Conservation (phyloP, 2,113 vertebrate genomes). For the Myocastor coypus region DNA sequence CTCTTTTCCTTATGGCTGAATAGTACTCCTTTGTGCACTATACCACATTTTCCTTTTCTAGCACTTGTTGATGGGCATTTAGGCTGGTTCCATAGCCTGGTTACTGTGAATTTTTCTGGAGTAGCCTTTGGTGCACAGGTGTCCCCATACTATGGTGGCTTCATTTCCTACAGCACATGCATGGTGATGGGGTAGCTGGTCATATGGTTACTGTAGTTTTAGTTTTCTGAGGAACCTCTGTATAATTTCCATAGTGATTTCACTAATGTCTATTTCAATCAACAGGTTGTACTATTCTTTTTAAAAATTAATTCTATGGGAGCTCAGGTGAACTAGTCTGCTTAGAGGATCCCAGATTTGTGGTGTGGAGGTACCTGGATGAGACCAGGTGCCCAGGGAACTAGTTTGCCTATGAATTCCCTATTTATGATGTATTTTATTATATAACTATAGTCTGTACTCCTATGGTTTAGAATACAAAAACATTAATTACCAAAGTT, state of each 20-base stretch:
- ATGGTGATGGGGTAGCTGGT: not conserved
- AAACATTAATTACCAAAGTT: too few species aligned
- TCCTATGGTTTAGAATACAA: too few species aligned
- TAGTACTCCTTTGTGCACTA: too few species aligned
- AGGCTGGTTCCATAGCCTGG: not conserved
- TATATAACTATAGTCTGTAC: too few species aligned
- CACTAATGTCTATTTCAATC: not conserved
- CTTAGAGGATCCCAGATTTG: too few species aligned
- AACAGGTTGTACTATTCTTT: not conserved
- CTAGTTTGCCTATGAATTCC: too few species aligned
- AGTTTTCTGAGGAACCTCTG: not conserved
- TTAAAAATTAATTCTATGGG: too few species aligned
- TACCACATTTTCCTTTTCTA: not conserved
- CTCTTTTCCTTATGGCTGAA: too few species aligned
- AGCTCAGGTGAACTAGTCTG: too few species aligned
- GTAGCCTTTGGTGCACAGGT: not conserved
- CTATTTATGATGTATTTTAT: too few species aligned
- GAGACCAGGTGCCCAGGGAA: too few species aligned
- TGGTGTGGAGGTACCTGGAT: too few species aligned
- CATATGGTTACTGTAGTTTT: not conserved
- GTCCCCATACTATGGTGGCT: not conserved
- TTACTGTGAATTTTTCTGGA: not conserved
- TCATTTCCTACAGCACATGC: not conserved
- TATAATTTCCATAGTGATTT: not conserved
- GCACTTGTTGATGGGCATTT: not conserved